A percentile compares a stretch with the other conserved stretches of the same genome.
These are phyloP conservation scores for Apodemia duryi DNA, from an alignment of 2,888 invertebrate species.

Conservation along the genomic window DNA sequence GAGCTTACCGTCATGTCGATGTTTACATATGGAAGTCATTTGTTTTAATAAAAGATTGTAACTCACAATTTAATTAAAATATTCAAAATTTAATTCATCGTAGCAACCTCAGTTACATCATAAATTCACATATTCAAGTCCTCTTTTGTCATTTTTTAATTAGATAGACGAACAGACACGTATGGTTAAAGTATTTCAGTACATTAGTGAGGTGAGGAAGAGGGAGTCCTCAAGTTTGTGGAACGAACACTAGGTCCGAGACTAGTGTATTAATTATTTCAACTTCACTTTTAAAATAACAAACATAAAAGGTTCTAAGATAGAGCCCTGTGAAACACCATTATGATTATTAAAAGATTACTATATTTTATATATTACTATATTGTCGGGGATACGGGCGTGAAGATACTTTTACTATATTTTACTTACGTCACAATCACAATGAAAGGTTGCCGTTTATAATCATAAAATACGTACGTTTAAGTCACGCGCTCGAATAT, in stretches of 20 bases:
- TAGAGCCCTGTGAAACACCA: background rate
- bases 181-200: background rate
- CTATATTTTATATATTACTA: background rate
- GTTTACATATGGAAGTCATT: background rate
- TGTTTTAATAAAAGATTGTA: background rate
- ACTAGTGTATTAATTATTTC: background rate
- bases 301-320: background rate
- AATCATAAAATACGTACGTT: background rate
- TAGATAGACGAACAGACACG: constrained; percentile 5
- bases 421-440: background rate
- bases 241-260: no score
- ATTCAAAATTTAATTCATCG: constrained; percentile 2
- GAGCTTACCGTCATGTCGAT: constrained; percentile 1
- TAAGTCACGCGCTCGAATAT: background rate
- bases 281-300: background rate
- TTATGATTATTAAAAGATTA: background rate
- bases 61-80: constrained; percentile 1
- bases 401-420: no score
- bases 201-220: background rate
- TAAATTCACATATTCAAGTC: background rate
- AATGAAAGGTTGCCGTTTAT: background rate
- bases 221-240: no score
- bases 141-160: background rate
- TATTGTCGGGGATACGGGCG: no score
- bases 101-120: constrained; percentile 4